Percentiles rank a stretch among this genome's conserved stretches.
phyloP scores from a whole-genome alignment of 2,888 invertebrate species.

The Phortica okadai region DNA sequence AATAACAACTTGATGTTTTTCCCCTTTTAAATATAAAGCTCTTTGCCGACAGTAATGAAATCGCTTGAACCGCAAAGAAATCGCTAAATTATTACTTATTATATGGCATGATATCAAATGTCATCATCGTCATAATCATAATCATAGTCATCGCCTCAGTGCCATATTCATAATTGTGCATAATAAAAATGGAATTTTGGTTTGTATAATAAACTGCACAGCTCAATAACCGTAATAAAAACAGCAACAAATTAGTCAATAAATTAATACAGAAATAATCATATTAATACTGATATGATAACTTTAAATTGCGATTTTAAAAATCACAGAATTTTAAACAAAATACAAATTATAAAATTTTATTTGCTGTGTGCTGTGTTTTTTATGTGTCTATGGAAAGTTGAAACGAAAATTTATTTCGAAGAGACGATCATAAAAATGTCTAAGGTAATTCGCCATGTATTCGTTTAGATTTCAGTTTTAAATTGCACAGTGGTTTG shows the following conservation, averaged over 20 bases:
- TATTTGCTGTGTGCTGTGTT: not conserved
- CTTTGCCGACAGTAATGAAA: too few species aligned
- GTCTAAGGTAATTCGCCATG: too few species aligned
- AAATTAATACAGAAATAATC: slow-evolving; percentile 67
- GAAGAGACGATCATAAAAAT: too few species aligned
- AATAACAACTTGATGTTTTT: not conserved
- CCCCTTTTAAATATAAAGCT: too few species aligned
- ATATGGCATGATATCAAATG: slow-evolving; percentile 64
- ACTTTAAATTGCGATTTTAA: slow-evolving; percentile 44
- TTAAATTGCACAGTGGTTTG: slow-evolving; percentile 2
- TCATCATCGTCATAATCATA: slow-evolving; percentile 10
- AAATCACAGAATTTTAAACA: slow-evolving; percentile 1
- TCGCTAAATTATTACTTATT: too few species aligned
- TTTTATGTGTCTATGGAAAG: too few species aligned
- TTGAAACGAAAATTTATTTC: too few species aligned
- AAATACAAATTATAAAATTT: slow-evolving; percentile 25
- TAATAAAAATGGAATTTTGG: not conserved
- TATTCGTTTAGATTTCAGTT: too few species aligned
- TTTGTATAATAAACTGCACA: slow-evolving; percentile 43
- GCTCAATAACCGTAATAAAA: slow-evolving; percentile 64
- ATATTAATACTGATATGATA: slow-evolving; percentile 66
- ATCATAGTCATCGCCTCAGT: not conserved
- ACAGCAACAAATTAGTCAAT: slow-evolving; percentile 68
- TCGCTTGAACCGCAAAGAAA: too few species aligned
- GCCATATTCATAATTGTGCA: not conserved